Conservation (phyloP, 1,140 invertebrate genomes). For the Tetramorium alpestre region DNA sequence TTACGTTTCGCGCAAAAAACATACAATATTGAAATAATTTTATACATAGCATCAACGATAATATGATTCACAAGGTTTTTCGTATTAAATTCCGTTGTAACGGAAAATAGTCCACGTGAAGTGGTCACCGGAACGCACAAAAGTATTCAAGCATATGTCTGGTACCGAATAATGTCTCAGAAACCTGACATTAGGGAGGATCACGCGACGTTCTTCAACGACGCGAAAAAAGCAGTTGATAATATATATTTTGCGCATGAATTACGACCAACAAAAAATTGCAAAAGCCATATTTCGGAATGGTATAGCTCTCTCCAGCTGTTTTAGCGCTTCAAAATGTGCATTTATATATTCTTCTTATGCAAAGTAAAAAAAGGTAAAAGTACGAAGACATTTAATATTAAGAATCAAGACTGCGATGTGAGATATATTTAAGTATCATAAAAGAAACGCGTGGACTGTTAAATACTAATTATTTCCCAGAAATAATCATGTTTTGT, state of each 20-base stretch:
- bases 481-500: background rate
- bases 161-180: slow-evolving; percentile 51
- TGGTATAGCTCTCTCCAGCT: slow-evolving; percentile 10
- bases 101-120: background rate
- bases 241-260: slow-evolving; percentile 36
- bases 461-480: background rate
- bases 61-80: slow-evolving; percentile 1
- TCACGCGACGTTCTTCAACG: slow-evolving; percentile 48
- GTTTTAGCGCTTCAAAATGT: slow-evolving; percentile 3
- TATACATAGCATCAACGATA: background rate
- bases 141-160: slow-evolving; percentile 35
- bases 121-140: background rate
- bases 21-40: background rate
- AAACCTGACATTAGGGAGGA: slow-evolving; percentile 47
- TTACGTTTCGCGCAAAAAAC: background rate
- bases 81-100: slow-evolving; percentile 57
- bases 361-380: background rate
- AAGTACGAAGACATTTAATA: background rate
- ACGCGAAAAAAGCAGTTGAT: slow-evolving; percentile 48
- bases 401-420: background rate
- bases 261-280: slow-evolving; percentile 42
- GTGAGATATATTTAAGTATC: background rate
- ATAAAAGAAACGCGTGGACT: background rate
- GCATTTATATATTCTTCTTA: background rate
- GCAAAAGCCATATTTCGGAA: slow-evolving; percentile 7